A percentile compares a stretch with the other conserved stretches of the same genome.
Conservation (phyloP, 2,797 vertebrate genomes). For the Synanceia verrucosa region DNA sequence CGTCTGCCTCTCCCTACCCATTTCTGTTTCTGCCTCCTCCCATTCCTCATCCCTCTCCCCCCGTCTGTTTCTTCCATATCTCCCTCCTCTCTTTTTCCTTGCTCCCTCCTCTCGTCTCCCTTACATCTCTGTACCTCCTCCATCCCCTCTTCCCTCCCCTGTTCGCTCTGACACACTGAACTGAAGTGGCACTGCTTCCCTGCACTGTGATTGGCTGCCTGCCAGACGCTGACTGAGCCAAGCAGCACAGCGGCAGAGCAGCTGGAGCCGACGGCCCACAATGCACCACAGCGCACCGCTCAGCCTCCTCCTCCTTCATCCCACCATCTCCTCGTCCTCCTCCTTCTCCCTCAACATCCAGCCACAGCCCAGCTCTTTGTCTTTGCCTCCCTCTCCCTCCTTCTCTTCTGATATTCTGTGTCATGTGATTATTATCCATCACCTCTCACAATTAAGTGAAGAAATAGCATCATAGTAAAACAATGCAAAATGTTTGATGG, state of each 20-base stretch:
- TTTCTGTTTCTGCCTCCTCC: not conserved
- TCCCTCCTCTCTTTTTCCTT: constrained; percentile 1
- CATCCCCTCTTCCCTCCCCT: constrained; percentile 2
- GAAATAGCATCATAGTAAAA: not conserved
- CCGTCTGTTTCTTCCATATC: constrained; percentile 10
- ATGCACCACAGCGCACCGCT: constrained; percentile 65
- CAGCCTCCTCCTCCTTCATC: constrained; percentile 15
- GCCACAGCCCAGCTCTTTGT: constrained; percentile 53
- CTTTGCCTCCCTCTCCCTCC: constrained; percentile 4
- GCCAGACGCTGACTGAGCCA: constrained; percentile 78
- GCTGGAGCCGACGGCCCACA: constrained; percentile 74
- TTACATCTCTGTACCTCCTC: constrained; percentile 23
- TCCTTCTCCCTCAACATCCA: constrained; percentile 13
- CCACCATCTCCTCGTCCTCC: not conserved
- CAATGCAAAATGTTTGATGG: not conserved
- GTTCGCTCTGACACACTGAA: constrained; percentile 82
- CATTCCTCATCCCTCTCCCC: constrained; percentile 6
- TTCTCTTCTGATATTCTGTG: constrained; percentile 16
- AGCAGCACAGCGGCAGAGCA: constrained; percentile 75
- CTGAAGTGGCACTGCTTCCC: constrained; percentile 81
- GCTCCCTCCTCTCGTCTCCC: constrained; percentile 13
- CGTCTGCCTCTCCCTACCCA: not conserved
- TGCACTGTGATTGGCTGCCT: constrained; percentile 78
- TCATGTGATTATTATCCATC: not conserved
- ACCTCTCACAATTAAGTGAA: not conserved